phyloP scores from a whole-genome alignment of 2,797 vertebrate genomes.

The Bucorvus abyssinicus region DNA sequence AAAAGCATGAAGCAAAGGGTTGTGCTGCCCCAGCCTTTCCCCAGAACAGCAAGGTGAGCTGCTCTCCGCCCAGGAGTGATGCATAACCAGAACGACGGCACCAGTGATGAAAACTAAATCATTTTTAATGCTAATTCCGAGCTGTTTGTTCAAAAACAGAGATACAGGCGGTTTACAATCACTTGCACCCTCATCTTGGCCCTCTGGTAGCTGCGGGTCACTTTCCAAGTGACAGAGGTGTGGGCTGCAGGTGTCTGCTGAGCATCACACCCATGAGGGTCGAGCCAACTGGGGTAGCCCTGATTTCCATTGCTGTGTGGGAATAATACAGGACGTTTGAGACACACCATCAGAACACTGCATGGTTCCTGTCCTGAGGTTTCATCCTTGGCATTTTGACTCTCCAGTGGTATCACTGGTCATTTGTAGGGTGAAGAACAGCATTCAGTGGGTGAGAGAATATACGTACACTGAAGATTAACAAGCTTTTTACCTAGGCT shows the following conservation, averaged over 20 bases:
- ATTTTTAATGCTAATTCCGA: not conserved
- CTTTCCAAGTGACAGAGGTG: not conserved
- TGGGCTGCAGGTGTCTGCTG: not conserved
- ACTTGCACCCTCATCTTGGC: not conserved
- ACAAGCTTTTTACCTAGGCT: not conserved
- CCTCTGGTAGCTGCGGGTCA: not conserved
- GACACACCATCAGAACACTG: not conserved
- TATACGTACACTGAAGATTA: not conserved
- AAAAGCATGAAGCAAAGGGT: rapidly evolving
- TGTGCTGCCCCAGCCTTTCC: not conserved
- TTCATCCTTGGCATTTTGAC: not conserved
- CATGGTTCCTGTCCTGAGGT: not conserved
- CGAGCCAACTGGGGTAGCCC: not conserved
- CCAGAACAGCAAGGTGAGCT: rapidly evolving
- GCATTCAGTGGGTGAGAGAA: not conserved
- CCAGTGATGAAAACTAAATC: not conserved
- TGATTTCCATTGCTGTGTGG: not conserved
- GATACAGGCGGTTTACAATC: rapidly evolving
- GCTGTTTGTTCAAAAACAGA: not conserved
- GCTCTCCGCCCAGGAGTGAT: too few species aligned
- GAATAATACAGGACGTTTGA: rapidly evolving
- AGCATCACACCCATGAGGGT: too few species aligned
- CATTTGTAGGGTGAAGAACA: not conserved
- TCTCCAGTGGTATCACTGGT: not conserved
- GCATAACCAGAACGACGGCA: rapidly evolving